Conservation (phyloP, 2,797 vertebrate genomes). For the Mallotus villosus region DNA sequence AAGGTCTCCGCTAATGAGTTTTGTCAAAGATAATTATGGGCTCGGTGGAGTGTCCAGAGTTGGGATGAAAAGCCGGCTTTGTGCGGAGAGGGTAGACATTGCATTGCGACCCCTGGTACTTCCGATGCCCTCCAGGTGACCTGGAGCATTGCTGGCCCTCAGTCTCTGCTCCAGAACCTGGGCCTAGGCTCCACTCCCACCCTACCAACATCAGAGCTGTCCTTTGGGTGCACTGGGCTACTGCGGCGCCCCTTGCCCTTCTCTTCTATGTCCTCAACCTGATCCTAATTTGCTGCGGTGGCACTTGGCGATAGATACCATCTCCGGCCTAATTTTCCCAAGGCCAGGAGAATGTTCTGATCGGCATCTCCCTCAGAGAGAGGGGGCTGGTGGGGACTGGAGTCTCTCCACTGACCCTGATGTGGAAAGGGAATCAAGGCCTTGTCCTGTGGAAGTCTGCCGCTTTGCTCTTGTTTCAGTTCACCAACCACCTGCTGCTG, state of each 20-base stretch:
- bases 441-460: conserved; percentile 8
- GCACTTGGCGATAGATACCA: conserved; percentile 37
- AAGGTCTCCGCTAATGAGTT: conserved; percentile 87
- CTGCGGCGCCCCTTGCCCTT: conserved; percentile 49
- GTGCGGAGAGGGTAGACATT: conserved; percentile 73
- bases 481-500: conserved; percentile 23
- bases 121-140: conserved; percentile 78
- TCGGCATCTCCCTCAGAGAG: conserved; percentile 15
- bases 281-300: conserved; percentile 41
- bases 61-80: conserved; percentile 85
- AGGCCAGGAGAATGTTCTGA: conserved; percentile 21
- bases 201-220: conserved; percentile 12
- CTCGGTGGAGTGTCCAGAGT: conserved; percentile 68
- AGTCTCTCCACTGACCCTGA: conserved; percentile 30
- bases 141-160: conserved; percentile 53
- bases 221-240: conserved; percentile 44
- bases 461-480: conserved; percentile 19
- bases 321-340: conserved; percentile 51
- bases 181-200: conserved; percentile 42
- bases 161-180: conserved; percentile 18
- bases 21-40: conserved; percentile 87
- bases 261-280: conserved; percentile 31
- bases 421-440: conserved; percentile 25
- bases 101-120: conserved; percentile 69
- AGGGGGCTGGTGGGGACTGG: conserved; percentile 8